Evolutionary conservation across 2,113 vertebrate species (phyloP).

Genomic region (Alouatta palliata): DNA sequence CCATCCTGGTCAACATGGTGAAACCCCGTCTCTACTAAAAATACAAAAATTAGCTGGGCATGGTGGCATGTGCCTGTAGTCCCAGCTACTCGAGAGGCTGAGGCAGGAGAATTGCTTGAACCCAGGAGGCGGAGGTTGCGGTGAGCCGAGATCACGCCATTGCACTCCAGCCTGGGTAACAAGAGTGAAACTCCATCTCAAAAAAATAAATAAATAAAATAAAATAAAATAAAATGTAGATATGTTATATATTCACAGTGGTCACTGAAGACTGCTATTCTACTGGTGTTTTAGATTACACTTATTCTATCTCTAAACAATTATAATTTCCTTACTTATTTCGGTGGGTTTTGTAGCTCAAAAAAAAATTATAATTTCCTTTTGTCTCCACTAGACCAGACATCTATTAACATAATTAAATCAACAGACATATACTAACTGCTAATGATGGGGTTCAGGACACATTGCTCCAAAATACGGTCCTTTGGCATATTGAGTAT

Average conservation of each 20-base stretch:
- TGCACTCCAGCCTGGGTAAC: too few species aligned
- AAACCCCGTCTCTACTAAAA: too few species aligned
- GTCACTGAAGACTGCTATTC: background rate
- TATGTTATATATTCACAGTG: background rate
- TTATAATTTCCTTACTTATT: background rate
- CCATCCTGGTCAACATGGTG: too few species aligned
- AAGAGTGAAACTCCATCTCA: too few species aligned
- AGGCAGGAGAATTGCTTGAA: too few species aligned
- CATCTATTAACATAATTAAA: constrained; percentile 5
- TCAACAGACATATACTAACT: background rate
- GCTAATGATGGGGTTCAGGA: background rate
- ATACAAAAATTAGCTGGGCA: too few species aligned
- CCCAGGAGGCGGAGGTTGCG: too few species aligned
- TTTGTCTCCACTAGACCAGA: background rate
- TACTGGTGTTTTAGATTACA: background rate
- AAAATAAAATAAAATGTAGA: background rate
- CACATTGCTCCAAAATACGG: background rate
- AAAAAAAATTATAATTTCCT: background rate
- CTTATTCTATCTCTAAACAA: constrained; percentile 33
- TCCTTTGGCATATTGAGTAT: background rate
- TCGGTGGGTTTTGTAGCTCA: too few species aligned
- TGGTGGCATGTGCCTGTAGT: too few species aligned
- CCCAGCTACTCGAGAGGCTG: too few species aligned
- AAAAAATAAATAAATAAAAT: constrained; percentile 35
- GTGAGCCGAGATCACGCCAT: too few species aligned